Conservation (phyloP, 35 echinoderm and acorn worm species). For the Diadema setosum region DNA sequence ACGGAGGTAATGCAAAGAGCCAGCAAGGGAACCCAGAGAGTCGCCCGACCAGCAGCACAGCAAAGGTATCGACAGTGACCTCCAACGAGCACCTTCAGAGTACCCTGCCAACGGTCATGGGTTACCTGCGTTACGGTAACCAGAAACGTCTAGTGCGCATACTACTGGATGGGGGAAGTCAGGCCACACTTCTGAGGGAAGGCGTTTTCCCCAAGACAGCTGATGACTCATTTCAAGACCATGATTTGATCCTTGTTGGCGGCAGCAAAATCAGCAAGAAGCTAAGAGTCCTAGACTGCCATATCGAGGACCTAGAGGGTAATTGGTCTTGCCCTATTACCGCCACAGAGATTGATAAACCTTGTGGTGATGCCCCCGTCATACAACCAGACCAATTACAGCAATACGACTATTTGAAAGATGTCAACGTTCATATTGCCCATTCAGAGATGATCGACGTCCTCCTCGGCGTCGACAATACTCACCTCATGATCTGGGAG, state of each 20-base stretch:
- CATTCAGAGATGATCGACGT: not conserved
- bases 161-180: constrained; percentile 29
- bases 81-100: not conserved
- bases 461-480: constrained; percentile 21
- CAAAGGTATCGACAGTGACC: not conserved
- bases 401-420: not conserved
- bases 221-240: not conserved
- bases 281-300: constrained; percentile 21
- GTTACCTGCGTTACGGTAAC: not conserved
- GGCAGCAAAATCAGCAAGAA: not conserved
- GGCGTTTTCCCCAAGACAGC: not conserved
- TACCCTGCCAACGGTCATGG: not conserved
- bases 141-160: constrained; percentile 3
- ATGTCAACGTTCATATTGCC: not conserved
- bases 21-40: no score
- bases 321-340: constrained; percentile 13
- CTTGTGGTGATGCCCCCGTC: constrained; percentile 1
- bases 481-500: constrained; percentile 43
- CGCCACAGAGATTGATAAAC: constrained; percentile 35
- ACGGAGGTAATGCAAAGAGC: no score
- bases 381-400: not conserved
- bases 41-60: not conserved
- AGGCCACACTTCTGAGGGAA: not conserved
- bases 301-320: constrained; percentile 5
- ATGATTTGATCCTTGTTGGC: not conserved